Evolutionary conservation across 2,888 invertebrate species (phyloP), one percentile per base, ranked within the genome.

Genomic region (Meiosimyza platycephala): DNA sequence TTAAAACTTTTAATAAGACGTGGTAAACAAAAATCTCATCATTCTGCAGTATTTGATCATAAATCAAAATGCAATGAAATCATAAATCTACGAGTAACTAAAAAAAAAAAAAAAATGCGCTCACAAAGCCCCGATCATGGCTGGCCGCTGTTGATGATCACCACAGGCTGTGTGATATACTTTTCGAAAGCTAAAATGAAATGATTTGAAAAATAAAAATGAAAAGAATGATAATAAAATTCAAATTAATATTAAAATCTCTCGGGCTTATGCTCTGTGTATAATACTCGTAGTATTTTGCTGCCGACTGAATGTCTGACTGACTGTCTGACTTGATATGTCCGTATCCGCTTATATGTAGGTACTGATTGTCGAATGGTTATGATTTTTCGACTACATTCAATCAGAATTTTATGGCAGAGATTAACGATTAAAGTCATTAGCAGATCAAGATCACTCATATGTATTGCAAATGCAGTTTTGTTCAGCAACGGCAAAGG

Each of bases 351-450:
- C 28, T 28, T 9, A 40, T 40, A n/a, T n/a, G n/a, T n/a, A n/a
- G n/a, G n/a, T n/a, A 40, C 40, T 6, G 40, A 40, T 40, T 40
- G 40, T 40, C 40, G 40, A 40, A 40, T 40, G 48, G 54, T 52
- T n/a, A 15, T 47, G 40, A 50, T 63, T 47, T 16, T 70, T 73
- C 65, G 72, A 69, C 68, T 62, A 71, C 76, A 79, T 83, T 82
- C 82, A 83, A 83, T 82, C 83, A 81, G 79, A 82, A 78, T 75
- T 81, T 83, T 82, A 83, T 83, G 83, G 82, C 83, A 83, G 83
- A 83, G 83, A 83, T 83, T 83, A 83, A 83, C 83, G 83, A 83
- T 83, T 83, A 82, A 83, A 81, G 83, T 83, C 83, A 83, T 83
- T 83, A 83, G 83, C 83, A 83, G 82, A 82, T 82, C 78, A 79